Base-by-base conservation (phyloP, 2,113 vertebrate species). In the Cacatua alba region DNA sequence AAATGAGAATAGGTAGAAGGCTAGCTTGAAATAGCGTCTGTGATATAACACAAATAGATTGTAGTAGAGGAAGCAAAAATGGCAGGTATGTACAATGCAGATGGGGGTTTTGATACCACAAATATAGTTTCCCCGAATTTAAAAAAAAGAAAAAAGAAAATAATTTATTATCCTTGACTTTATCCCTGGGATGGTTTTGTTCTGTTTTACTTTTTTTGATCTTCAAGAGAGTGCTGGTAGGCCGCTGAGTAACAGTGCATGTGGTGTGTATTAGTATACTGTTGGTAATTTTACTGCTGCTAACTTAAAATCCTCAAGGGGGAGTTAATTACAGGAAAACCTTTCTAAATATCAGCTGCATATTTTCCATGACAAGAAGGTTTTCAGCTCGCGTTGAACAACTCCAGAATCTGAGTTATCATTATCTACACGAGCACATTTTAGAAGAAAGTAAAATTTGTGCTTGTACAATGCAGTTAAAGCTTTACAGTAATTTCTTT, bases 291-390 rank as follows among this genome's bases (percentile, higher is more conserved):
- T 99, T 98, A 98, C 97, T 98, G 98, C 99, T 98, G 99, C 99
- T 99, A 99, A 99, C 99, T 99, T 98, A 98, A 99, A 99, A 99
- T 99, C 98, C 99, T 99, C 99, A 97, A 97, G 99, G 98, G 99
- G 99, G 98, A 99, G 98, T 99, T 99, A 99, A 99, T 99, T 99
- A 99, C 99, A 99, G 99, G 99, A 99, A 99, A 99, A 99, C 98
- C 99, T 98, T 99, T 99, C 99, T 99, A 99, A 99, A 99, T 99
- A 99, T 99, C 99, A 99, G 98, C 98, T 97, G 98, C 99, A 99
- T 99, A 99, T 98, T 99, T 99, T 99, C 98, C 98, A 97, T 98
- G 98, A 99, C 98, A 99, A 98, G 98, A 98, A 97, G 97, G 98
- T 98, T 99, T 99, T 99, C 98, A 98, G 63, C 97, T 98, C 97